Evolutionary conservation across 2,113 vertebrate genomes (phyloP).

Genomic region (Alligator mississippiensis): DNA sequence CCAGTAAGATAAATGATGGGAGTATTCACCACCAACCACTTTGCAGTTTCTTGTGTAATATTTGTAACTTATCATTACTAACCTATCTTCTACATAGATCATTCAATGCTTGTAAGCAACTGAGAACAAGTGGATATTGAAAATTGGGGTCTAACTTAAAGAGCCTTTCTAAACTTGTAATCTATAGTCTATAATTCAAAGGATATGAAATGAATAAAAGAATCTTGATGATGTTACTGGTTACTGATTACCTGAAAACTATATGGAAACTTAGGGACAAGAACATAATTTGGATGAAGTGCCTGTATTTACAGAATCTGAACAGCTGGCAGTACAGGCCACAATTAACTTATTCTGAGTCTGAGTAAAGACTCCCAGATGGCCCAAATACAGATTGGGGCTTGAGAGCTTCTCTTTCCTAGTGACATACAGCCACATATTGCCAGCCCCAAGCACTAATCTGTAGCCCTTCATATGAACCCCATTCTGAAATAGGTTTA

Average conservation of each 20-base stretch:
- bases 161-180: background rate
- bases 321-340: background rate
- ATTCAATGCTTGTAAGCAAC: background rate
- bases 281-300: background rate
- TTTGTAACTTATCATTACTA: background rate
- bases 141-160: background rate
- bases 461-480: too few species aligned
- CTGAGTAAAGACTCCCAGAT: background rate
- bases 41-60: background rate
- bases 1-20: background rate
- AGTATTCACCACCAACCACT: background rate
- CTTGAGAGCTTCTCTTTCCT: background rate
- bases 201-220: background rate
- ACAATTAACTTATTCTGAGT: constrained; percentile 27
- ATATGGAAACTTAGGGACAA: background rate
- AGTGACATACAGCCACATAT: background rate
- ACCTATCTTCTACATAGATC: background rate
- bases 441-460: background rate
- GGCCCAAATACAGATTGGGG: background rate
- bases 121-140: background rate
- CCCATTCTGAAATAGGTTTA: background rate
- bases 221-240: constrained; percentile 7
- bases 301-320: background rate
- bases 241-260: constrained; percentile 17
- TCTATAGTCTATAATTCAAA: background rate